These are phyloP conservation scores for Columba livia DNA, from an alignment of 2,113 vertebrate genomes.

Conservation along the genomic window DNA sequence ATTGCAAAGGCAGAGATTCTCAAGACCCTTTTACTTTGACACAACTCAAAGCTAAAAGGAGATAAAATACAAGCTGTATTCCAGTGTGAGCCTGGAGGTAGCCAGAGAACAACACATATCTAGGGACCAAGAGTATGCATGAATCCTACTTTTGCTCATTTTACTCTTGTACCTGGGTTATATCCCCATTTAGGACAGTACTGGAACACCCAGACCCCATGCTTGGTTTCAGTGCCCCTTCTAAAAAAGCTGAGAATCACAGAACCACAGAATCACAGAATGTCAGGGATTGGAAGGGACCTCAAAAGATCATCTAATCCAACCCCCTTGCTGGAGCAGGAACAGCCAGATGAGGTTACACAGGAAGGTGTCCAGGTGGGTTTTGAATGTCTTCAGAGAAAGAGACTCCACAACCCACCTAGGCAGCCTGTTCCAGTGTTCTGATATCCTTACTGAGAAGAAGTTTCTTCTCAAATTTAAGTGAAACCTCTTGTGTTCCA, in stretches of 20 bases:
- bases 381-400: too few relatives aligned
- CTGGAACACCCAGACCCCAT: not conserved
- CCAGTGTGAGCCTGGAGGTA: not conserved
- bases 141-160: not conserved
- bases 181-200: not conserved
- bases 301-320: too few relatives aligned
- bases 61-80: not conserved
- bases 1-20: not conserved
- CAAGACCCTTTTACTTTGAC: not conserved
- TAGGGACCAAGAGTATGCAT: not conserved
- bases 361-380: too few relatives aligned
- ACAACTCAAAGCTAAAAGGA: not conserved
- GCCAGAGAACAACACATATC: fast-evolving
- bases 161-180: not conserved
- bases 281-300: too few relatives aligned
- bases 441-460: too few relatives aligned
- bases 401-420: too few relatives aligned
- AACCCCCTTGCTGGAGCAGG: too few relatives aligned
- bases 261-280: not conserved
- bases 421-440: too few relatives aligned
- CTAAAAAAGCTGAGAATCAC: not conserved
- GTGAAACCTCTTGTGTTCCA: too few relatives aligned
- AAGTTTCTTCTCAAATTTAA: too few relatives aligned
- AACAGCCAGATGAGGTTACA: too few relatives aligned
- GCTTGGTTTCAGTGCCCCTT: not conserved